Conservation (phyloP, 2,888 invertebrate genomes). For the Subacronicta megacephala region DNA sequence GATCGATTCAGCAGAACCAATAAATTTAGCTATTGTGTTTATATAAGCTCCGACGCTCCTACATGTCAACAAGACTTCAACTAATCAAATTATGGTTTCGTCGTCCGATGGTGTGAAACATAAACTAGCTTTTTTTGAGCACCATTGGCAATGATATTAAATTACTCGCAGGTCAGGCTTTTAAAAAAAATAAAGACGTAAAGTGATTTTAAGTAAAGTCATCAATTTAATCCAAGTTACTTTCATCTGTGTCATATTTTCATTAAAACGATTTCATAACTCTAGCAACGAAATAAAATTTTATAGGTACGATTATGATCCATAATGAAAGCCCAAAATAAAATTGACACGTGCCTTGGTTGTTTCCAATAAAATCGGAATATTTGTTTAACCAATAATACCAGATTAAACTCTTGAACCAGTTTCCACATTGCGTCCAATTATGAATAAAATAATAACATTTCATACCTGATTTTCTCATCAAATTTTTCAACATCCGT, state of each 20-base stretch:
- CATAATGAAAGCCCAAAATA: not conserved
- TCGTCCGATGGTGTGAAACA: not conserved
- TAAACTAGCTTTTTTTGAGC: conserved; percentile 8
- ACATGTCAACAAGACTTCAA: not conserved
- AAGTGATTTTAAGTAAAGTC: conserved; percentile 22
- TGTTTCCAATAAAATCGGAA: not conserved
- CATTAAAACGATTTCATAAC: conserved; percentile 1
- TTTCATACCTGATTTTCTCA: conserved; percentile 38
- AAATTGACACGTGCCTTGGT: not conserved
- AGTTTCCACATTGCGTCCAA: not conserved
- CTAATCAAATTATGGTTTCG: not conserved
- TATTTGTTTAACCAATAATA: not conserved
- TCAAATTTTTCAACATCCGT: conserved; percentile 24
- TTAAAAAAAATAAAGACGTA: conserved; percentile 16
- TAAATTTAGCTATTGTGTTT: not conserved
- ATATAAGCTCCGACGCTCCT: not conserved
- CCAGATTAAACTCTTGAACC: not conserved
- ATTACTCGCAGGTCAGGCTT: conserved; percentile 7
- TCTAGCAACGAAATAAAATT: too few relatives aligned
- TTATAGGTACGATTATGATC: too few relatives aligned
- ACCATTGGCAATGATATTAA: not conserved
- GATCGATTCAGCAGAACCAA: not conserved
- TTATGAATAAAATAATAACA: conserved; percentile 15
- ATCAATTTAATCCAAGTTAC: too few relatives aligned
- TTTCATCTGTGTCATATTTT: not conserved